phyloP scores from a whole-genome alignment of 2,797 vertebrate genomes.

The Takifugu rubripes region DNA sequence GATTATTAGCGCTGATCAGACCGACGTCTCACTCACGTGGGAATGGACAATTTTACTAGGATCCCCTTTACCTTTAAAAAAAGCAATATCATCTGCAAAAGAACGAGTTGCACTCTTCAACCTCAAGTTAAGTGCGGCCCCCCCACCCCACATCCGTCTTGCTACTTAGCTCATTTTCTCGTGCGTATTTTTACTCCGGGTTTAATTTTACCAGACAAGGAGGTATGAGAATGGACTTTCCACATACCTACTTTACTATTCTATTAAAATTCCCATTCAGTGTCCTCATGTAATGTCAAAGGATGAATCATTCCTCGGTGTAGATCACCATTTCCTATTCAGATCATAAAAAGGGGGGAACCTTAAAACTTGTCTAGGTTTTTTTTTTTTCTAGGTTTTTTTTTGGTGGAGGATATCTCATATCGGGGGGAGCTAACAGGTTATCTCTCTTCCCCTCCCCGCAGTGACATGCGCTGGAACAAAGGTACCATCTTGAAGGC shows the following conservation, averaged over 20 bases:
- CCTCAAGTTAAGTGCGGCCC: conserved; percentile 82
- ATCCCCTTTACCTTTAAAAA: conserved; percentile 48
- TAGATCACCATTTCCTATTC: conserved; percentile 98
- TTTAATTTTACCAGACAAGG: conserved; percentile 98
- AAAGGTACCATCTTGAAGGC: conserved; percentile 99
- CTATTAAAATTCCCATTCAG: conserved; percentile 99
- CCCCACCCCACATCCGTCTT: conserved; percentile 58
- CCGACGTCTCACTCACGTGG: conserved; percentile 63
- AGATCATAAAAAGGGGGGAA: conserved; percentile 78
- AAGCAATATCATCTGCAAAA: conserved; percentile 75
- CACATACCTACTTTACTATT: conserved; percentile 92
- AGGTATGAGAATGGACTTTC: conserved; percentile 80
- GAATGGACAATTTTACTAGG: conserved; percentile 71
- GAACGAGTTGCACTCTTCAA: conserved; percentile 80
- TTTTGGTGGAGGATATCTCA: conserved; percentile 75
- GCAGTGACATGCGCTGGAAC: conserved; percentile 99
- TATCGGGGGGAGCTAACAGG: conserved; percentile 67
- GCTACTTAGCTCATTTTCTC: conserved; percentile 75
- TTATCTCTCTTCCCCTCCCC: conserved; percentile 73
- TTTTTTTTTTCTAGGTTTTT: conserved; percentile 32
- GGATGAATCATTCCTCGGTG: conserved; percentile 95
- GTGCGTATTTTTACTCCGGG: conserved; percentile 97
- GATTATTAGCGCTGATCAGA: conserved; percentile 77
- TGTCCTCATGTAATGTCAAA: conserved; percentile 93
- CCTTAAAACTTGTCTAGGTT: conserved; percentile 70